Percentiles rank a stretch among this genome's conserved stretches.
These are phyloP conservation scores for Hemicordylus capensis DNA, from an alignment of 2,113 vertebrate genomes.

Conservation along the genomic window DNA sequence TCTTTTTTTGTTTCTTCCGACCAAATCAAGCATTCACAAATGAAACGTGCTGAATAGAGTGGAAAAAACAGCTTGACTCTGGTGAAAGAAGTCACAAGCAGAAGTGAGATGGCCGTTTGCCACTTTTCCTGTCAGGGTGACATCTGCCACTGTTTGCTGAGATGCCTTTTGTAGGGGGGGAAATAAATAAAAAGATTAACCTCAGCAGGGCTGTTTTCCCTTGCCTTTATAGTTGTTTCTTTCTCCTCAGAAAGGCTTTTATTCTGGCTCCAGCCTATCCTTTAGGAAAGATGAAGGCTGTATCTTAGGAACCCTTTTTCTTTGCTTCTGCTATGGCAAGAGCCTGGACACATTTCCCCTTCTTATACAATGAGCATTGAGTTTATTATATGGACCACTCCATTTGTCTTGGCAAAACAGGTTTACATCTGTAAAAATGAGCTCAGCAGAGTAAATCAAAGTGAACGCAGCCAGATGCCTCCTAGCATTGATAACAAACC, in stretches of 20 bases:
- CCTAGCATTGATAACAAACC: conserved; percentile 33
- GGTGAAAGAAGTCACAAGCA: conserved; percentile 54
- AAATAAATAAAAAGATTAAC: conserved; percentile 19
- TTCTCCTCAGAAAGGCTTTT: background rate
- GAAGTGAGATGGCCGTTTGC: conserved; percentile 50
- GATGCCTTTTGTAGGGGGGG: background rate
- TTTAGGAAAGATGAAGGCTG: conserved; percentile 17
- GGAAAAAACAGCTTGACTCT: conserved; percentile 53
- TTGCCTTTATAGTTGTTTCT: background rate
- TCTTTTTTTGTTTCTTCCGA: conserved; percentile 56
- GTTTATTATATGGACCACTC: conserved; percentile 52
- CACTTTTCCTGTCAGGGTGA: conserved; percentile 50
- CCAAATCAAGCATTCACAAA: conserved; percentile 70
- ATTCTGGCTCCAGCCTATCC: background rate
- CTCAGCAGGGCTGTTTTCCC: background rate
- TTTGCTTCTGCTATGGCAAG: conserved; percentile 6
- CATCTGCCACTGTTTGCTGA: conserved; percentile 57
- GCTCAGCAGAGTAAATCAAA: conserved; percentile 42
- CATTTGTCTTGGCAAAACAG: conserved; percentile 55
- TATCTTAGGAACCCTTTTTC: fast-evolving
- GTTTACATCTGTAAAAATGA: conserved; percentile 49
- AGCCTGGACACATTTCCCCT: conserved; percentile 22
- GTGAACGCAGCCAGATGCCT: conserved; percentile 23
- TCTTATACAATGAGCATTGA: conserved; percentile 27
- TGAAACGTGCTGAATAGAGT: conserved; percentile 54